A percentile compares a stretch with the other conserved stretches of the same genome.
Evolutionary conservation across 2,888 invertebrate genomes (phyloP).

Genomic region (Nephrocerus scutellatus): DNA sequence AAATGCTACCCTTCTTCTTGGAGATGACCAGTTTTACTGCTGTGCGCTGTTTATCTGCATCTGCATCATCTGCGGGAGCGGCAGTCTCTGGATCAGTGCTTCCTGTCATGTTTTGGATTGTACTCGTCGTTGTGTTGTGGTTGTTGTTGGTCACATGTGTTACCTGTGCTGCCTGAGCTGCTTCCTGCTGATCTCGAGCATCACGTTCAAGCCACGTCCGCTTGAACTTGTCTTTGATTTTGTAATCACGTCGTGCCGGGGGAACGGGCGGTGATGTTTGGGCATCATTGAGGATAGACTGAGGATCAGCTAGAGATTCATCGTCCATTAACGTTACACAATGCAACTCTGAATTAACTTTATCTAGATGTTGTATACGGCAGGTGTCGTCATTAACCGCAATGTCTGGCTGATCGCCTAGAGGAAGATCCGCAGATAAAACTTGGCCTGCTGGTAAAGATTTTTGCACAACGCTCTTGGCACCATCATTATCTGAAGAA

Average conservation of each 20-base stretch:
- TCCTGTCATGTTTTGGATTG: neutral
- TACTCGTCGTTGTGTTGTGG: too few species aligned
- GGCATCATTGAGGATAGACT: slow-evolving; percentile 20
- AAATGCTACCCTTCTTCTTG: slow-evolving; percentile 83
- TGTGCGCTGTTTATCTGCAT: slow-evolving; percentile 42
- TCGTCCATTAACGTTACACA: too few species aligned
- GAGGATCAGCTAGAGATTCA: too few species aligned
- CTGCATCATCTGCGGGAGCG: slow-evolving; percentile 45
- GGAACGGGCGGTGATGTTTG: slow-evolving; percentile 17
- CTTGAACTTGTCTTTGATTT: slow-evolving; percentile 46
- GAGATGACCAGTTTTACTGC: slow-evolving; percentile 64
- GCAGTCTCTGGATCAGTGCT: slow-evolving; percentile 13
- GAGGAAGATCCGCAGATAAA: too few species aligned
- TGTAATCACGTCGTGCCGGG: slow-evolving; percentile 40
- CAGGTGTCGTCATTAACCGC: too few species aligned
- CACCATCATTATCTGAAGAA: too few species aligned
- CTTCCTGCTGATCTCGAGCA: slow-evolving; percentile 21
- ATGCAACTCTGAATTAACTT: too few species aligned
- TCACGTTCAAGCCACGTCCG: slow-evolving; percentile 35
- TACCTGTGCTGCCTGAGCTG: slow-evolving; percentile 19
- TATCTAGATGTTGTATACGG: too few species aligned
- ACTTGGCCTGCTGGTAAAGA: too few species aligned
- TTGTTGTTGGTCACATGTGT: too few species aligned
- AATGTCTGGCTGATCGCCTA: too few species aligned
- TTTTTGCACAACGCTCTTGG: too few species aligned